Conservation (phyloP, 2,797 vertebrate species). For the Lepus townsendii region DNA sequence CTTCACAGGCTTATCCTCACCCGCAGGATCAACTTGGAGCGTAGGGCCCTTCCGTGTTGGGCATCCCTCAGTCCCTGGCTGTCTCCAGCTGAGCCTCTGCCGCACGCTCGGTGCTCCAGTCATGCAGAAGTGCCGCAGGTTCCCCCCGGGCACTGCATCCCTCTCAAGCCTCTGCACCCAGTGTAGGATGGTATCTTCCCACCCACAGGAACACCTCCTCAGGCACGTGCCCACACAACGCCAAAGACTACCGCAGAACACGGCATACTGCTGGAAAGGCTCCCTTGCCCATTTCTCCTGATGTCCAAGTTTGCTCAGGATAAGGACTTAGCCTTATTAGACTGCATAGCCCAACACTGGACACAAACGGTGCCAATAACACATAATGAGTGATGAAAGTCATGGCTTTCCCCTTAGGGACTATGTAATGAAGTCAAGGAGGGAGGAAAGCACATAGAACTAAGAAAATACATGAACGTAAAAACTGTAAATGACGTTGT, state of each 20-base stretch:
- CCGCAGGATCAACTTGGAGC: not conserved
- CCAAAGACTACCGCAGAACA: not conserved
- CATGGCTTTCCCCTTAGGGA: not conserved
- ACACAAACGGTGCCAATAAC: not conserved
- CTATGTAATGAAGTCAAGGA: not conserved
- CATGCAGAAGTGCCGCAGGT: not conserved
- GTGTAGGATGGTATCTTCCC: not conserved
- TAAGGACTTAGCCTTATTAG: not conserved
- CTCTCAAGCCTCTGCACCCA: not conserved
- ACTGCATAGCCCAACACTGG: not conserved
- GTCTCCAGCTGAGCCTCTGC: not conserved
- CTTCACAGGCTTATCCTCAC: not conserved
- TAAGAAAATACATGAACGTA: not conserved
- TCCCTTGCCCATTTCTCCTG: not conserved
- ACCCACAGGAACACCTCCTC: not conserved
- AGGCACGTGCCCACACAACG: fast-evolving
- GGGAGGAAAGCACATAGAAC: slow-evolving; percentile 38
- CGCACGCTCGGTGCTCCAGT: not conserved
- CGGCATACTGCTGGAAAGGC: fast-evolving
- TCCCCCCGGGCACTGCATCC: not conserved
- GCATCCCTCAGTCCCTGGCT: not conserved
- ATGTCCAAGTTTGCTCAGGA: not conserved
- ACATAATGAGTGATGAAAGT: not conserved
- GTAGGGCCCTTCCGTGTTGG: not conserved
- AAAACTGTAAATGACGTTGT: not conserved